Evolutionary conservation across 2,113 vertebrate species (phyloP).

Genomic region (Numida meleagris): DNA sequence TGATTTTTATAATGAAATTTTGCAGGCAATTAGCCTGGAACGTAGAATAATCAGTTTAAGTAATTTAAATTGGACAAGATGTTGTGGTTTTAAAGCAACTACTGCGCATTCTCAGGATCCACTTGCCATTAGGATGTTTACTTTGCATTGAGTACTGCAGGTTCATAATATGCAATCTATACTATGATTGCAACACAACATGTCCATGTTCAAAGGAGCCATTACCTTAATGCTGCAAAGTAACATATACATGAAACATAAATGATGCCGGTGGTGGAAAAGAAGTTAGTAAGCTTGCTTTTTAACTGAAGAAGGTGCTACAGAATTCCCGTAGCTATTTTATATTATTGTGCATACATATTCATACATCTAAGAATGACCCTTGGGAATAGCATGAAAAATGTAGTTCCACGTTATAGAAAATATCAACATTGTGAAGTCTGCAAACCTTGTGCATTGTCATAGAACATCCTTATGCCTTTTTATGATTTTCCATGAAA

Average conservation of each 20-base stretch:
- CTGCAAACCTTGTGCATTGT: not conserved
- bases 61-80: slow-evolving; percentile 58
- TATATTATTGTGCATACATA: not conserved
- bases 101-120: not conserved
- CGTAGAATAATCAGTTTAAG: slow-evolving; percentile 52
- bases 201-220: slow-evolving; percentile 14
- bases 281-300: not conserved
- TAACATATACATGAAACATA: not conserved
- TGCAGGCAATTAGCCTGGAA: slow-evolving; percentile 54
- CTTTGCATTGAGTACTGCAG: not conserved
- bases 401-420: not conserved
- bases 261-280: not conserved
- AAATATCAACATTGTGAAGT: not conserved
- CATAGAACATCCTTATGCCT: not conserved
- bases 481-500: not conserved
- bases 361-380: not conserved
- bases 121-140: slow-evolving; percentile 9
- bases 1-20: slow-evolving; percentile 69
- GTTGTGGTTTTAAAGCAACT: slow-evolving; percentile 30
- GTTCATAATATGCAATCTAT: slow-evolving; percentile 43
- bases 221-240: slow-evolving; percentile 1
- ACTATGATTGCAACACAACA: not conserved
- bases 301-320: not conserved
- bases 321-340: not conserved
- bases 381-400: not conserved